phyloP scores from a whole-genome alignment of 1,140 invertebrate species.

The Campoletis sonorensis region DNA sequence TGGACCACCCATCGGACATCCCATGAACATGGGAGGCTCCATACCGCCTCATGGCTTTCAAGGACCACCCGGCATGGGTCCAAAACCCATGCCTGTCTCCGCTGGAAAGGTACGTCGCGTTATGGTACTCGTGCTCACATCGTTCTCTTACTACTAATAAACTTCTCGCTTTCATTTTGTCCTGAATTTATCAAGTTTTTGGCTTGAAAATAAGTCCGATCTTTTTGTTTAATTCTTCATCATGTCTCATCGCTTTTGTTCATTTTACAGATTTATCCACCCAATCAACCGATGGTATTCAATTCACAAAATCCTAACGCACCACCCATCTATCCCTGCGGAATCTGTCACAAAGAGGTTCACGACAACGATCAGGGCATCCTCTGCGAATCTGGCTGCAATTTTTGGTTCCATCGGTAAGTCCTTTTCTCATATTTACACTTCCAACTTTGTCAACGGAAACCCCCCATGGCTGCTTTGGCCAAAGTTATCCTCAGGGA shows the following conservation, averaged over 20 bases:
- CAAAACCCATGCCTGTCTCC: constrained; percentile 90
- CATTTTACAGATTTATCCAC: constrained; percentile 85
- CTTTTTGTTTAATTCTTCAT: too few species aligned
- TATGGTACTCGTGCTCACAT: too few species aligned
- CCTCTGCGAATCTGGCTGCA: constrained; percentile 98
- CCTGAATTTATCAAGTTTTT: not conserved
- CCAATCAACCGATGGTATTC: constrained; percentile 97
- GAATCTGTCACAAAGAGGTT: constrained; percentile 98
- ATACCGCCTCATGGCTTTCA: constrained; percentile 75
- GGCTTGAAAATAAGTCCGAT: not conserved
- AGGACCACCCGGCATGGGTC: constrained; percentile 74
- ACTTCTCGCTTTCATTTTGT: too few species aligned
- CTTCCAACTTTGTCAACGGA: too few species aligned
- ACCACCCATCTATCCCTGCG: constrained; percentile 97
- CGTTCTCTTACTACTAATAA: not conserved
- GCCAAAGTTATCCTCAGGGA: too few species aligned
- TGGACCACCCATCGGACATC: constrained; percentile 74
- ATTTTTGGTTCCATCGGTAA: constrained; percentile 98
- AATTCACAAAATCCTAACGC: constrained; percentile 99
- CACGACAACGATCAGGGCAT: constrained; percentile 99
- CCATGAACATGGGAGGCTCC: constrained; percentile 72
- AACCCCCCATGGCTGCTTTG: too few species aligned
- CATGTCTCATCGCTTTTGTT: not conserved
- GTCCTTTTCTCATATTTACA: constrained; percentile 43
- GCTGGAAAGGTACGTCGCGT: constrained; percentile 85